A percentile compares a stretch with the other conserved stretches of the same genome.
Evolutionary conservation across 2,797 vertebrate genomes (phyloP).

Genomic region (Bradypodion ventrale): DNA sequence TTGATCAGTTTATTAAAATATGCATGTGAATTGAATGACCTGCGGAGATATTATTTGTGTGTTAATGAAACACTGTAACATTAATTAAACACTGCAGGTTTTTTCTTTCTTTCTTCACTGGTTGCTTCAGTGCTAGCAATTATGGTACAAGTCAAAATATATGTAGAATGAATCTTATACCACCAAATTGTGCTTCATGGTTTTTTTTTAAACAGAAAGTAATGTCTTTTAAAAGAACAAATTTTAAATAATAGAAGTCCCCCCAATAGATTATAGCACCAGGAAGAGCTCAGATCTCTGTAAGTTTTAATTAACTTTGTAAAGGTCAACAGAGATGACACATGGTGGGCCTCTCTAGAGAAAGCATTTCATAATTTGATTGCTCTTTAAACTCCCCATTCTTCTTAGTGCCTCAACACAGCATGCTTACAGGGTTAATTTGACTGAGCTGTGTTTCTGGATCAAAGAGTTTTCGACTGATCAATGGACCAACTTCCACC

Average conservation of each 20-base stretch:
- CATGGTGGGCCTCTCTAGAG: not conserved
- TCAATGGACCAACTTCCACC: not conserved
- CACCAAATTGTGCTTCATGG: slow-evolving; percentile 41
- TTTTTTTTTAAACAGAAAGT: not conserved
- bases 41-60: slow-evolving; percentile 79
- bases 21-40: slow-evolving; percentile 77
- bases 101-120: slow-evolving; percentile 13
- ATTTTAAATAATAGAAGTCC: not conserved
- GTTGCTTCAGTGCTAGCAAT: slow-evolving; percentile 48
- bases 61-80: slow-evolving; percentile 75
- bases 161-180: slow-evolving; percentile 29
- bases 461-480: slow-evolving; percentile 1
- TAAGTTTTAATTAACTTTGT: not conserved
- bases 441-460: not conserved
- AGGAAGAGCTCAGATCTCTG: not conserved
- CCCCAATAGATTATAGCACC: not conserved
- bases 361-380: not conserved
- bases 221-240: not conserved
- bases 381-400: not conserved
- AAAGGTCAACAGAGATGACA: slow-evolving; percentile 3
- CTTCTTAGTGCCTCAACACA: not conserved
- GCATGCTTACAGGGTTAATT: not conserved
- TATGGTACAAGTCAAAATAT: not conserved
- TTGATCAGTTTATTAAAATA: slow-evolving; percentile 80
- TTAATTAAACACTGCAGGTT: slow-evolving; percentile 73